Conservation (phyloP, 2,797 vertebrate genomes). For the Bucorvus abyssinicus region DNA sequence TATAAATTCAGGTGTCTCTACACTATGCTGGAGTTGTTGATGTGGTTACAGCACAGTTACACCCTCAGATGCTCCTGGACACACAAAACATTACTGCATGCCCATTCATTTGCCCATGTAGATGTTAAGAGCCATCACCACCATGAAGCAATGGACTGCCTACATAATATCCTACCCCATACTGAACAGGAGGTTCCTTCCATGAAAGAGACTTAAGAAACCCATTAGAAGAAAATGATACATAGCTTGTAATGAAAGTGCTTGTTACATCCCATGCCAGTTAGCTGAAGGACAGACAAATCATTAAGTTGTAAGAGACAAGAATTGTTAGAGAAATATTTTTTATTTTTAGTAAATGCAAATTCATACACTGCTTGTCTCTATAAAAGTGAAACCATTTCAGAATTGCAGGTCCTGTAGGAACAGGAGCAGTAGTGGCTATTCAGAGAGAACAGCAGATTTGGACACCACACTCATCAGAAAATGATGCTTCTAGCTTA, state of each 20-base stretch:
- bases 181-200: neutral
- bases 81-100: neutral
- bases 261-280: neutral
- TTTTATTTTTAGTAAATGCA: neutral
- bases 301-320: neutral
- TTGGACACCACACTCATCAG: accelerated
- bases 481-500: neutral
- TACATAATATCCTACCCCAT: neutral
- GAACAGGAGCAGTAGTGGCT: neutral
- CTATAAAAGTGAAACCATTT: neutral
- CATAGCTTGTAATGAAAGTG: neutral
- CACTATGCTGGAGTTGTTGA: neutral
- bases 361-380: neutral
- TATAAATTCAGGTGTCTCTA: neutral
- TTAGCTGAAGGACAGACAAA: neutral
- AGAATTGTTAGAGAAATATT: neutral
- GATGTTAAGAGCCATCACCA: neutral
- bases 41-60: neutral
- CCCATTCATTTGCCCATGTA: neutral
- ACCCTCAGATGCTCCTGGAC: neutral
- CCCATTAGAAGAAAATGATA: neutral
- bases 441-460: neutral
- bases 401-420: neutral
- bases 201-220: neutral
- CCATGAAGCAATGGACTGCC: neutral